These are phyloP conservation scores for Hermatobates lingyangjiaoensis DNA, from an alignment of 1,140 invertebrate species.

Conservation along the genomic window DNA sequence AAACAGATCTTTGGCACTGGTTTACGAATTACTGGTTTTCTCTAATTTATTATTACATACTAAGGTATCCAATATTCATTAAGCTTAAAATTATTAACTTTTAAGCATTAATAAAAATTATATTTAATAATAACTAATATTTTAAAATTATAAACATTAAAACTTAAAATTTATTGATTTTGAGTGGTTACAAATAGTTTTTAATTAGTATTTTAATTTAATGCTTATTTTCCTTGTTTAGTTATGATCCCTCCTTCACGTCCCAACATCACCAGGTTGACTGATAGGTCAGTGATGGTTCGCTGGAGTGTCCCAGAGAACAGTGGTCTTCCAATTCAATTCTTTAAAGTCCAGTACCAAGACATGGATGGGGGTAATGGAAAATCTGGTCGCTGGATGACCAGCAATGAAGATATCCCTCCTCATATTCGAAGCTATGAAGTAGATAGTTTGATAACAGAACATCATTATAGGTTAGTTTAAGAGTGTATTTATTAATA, in stretches of 20 bases:
- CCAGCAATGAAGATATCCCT: slow-evolving; percentile 60
- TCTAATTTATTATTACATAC: too few relatives aligned
- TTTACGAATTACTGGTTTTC: too few relatives aligned
- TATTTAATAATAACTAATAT: too few relatives aligned
- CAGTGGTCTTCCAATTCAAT: slow-evolving; percentile 55
- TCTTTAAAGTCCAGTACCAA: slow-evolving; percentile 79
- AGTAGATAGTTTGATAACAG: slow-evolving; percentile 52
- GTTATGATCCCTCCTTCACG: slow-evolving; percentile 68
- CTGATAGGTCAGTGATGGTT: slow-evolving; percentile 81
- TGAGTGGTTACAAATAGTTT: too few relatives aligned
- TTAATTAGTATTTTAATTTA: too few relatives aligned
- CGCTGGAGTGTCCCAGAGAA: slow-evolving; percentile 68
- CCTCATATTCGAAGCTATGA: slow-evolving; percentile 51
- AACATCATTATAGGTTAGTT: slow-evolving; percentile 40
- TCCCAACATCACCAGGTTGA: slow-evolving; percentile 65
- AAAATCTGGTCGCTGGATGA: slow-evolving; percentile 42
- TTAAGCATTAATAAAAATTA: too few relatives aligned
- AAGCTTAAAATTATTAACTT: too few relatives aligned
- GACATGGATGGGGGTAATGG: slow-evolving; percentile 36
- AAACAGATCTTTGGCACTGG: too few relatives aligned
- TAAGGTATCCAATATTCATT: too few relatives aligned
- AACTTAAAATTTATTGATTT: too few relatives aligned
- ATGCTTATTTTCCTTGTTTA: slow-evolving; percentile 17
- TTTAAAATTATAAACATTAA: too few relatives aligned
- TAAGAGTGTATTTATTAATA: too few relatives aligned